Conservation (phyloP, 2,797 vertebrate species). For the Gambusia yucatana region DNA sequence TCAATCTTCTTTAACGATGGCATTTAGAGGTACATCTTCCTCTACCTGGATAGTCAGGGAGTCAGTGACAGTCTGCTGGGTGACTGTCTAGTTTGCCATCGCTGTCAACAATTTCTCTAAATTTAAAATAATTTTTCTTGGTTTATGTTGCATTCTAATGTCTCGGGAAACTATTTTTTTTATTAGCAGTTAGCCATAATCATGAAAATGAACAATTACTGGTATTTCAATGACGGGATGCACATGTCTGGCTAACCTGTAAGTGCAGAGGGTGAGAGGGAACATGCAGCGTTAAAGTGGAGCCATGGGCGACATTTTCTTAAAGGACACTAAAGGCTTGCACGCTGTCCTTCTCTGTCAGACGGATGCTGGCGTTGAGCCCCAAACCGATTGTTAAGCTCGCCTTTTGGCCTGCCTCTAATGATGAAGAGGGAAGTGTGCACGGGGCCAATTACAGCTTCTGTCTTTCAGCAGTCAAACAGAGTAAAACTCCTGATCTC, state of each 20-base stretch:
- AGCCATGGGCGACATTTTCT: constrained; percentile 64
- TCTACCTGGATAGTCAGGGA: background rate
- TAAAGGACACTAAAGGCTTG: constrained; percentile 55
- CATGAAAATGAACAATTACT: background rate
- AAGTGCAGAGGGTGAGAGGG: constrained; percentile 83
- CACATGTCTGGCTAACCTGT: constrained; percentile 25
- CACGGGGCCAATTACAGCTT: constrained; percentile 74
- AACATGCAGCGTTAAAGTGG: constrained; percentile 23
- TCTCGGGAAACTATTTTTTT: background rate
- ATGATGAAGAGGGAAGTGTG: constrained; percentile 66
- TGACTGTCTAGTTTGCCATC: background rate
- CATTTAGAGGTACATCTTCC: background rate
- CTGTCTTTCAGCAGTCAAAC: constrained; percentile 69
- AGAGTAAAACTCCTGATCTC: constrained; percentile 69
- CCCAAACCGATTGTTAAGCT: constrained; percentile 66
- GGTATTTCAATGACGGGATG: background rate
- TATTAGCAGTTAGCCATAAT: background rate
- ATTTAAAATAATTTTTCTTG: background rate
- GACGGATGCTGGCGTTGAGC: constrained; percentile 48
- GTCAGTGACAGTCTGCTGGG: background rate
- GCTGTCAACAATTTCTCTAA: background rate
- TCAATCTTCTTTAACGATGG: background rate
- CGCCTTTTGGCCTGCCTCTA: constrained; percentile 71
- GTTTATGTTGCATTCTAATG: background rate
- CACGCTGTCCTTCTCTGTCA: constrained; percentile 51